Evolutionary conservation across 2,797 vertebrate species (phyloP), one percentile per base, ranked within the genome.

Genomic region (Crenichthys baileyi): DNA sequence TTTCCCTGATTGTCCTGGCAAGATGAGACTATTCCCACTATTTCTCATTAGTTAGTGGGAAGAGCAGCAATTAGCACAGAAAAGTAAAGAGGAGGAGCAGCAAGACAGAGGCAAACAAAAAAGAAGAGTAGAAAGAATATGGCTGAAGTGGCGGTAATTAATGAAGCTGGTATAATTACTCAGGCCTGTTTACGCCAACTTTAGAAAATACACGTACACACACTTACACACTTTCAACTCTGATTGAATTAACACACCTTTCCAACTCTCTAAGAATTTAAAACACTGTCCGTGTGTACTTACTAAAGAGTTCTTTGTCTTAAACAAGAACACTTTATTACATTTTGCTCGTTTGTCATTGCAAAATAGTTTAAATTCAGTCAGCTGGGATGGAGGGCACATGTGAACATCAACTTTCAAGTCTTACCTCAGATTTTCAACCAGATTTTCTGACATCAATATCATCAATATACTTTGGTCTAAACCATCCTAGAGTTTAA

Each of bases 81-180:
- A 89, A 80, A 67, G 88, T 88, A 67, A 71, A 16, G 12, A 53
- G 61, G 68, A 75, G 39, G 41, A 46, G 48, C 68, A 15, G 72
- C 22, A 31, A 75, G 72, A 63, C 48, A 46, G 77, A 75, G 81
- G 86, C 88, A 90, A 87, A 91, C 89, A 92, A 87, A 73, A 84
- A 89, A 85, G 84, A 90, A 65, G 86, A 89, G 88, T 92, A 88
- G 82, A 92, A 92, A 92, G 87, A 91, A 89, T 75, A 76, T 87
- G 86, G 79, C 75, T 87, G 84, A 56, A 87, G 84, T 85, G 84
- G 81, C 51, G 77, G 87, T 92, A 92, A 93, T 94, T 94, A 94
- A 90, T 93, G 93, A 90, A 91, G 88, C 88, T 82, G 83, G 89
- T 86, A 78, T 94, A 93, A 94, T 93, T 94, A 91, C 85, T 61